Percentiles rank a stretch among this genome's conserved stretches.
These are phyloP conservation scores for Orius laevigatus DNA, from an alignment of 1,140 invertebrate species.

Conservation along the genomic window DNA sequence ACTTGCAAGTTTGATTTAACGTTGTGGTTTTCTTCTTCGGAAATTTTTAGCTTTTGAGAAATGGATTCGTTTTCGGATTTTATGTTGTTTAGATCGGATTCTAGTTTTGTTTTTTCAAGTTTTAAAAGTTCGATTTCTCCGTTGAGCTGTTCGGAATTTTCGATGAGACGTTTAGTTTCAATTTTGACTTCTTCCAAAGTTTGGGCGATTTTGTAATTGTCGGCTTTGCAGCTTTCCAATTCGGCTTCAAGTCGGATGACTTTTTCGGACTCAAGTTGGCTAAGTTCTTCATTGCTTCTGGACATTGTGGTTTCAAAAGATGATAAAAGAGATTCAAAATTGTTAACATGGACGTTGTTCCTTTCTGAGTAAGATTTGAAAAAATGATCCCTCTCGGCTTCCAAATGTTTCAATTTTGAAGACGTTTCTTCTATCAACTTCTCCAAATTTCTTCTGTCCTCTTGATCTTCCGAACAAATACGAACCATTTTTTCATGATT, in stretches of 20 bases:
- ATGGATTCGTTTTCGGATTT: slow-evolving; percentile 1
- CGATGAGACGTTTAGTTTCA: slow-evolving; percentile 17
- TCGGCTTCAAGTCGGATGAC: slow-evolving; percentile 20
- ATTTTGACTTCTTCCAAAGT: slow-evolving; percentile 16
- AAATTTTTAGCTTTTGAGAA: neutral
- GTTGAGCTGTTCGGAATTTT: slow-evolving; percentile 16
- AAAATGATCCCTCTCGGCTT: slow-evolving; percentile 3
- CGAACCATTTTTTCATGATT: slow-evolving; percentile 15
- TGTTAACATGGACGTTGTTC: neutral
- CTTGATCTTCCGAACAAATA: slow-evolving; percentile 9
- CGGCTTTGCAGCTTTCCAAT: slow-evolving; percentile 15
- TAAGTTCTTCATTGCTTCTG: too few relatives aligned
- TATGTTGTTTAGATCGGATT: slow-evolving; percentile 4
- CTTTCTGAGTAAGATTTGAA: neutral
- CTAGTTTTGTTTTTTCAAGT: slow-evolving; percentile 13
- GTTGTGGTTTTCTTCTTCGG: too few relatives aligned
- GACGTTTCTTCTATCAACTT: slow-evolving; percentile 2
- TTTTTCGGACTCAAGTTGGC: neutral
- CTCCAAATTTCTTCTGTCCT: slow-evolving; percentile 14
- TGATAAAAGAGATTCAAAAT: neutral
- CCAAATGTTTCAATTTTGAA: slow-evolving; percentile 1
- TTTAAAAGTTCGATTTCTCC: slow-evolving; percentile 14
- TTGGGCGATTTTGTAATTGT: slow-evolving; percentile 13
- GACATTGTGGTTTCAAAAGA: too few relatives aligned
- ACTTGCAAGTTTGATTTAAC: too few relatives aligned